These are phyloP conservation scores for Hippocampus zosterae DNA, from an alignment of 2,113 vertebrate species.

Conservation along the genomic window DNA sequence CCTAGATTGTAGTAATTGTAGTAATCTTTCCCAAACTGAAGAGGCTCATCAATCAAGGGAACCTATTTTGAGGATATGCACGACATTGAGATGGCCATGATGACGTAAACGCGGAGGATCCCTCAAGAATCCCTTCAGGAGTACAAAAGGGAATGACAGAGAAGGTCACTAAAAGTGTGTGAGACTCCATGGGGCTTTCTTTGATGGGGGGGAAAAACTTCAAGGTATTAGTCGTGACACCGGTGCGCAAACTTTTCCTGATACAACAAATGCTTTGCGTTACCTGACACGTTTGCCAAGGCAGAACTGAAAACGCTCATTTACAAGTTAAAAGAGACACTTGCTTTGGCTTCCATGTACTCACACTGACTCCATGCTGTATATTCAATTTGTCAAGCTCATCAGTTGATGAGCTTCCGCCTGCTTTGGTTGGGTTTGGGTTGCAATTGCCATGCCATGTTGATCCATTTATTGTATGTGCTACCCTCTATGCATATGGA, in stretches of 20 bases:
- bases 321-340: slow-evolving; percentile 13
- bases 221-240: not conserved
- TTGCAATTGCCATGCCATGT: slow-evolving; percentile 36
- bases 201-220: no score
- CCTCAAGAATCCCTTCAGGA: not conserved
- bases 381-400: slow-evolving; percentile 38
- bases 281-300: not conserved
- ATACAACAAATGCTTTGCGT: not conserved
- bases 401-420: slow-evolving; percentile 51
- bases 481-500: slow-evolving; percentile 13
- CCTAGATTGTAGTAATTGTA: not conserved
- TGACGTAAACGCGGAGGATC: not conserved
- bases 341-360: slow-evolving; percentile 5
- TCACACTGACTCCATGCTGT: slow-evolving; percentile 24
- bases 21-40: not conserved
- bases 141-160: no score
- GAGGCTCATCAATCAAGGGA: not conserved
- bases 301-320: slow-evolving; percentile 15
- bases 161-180: no score
- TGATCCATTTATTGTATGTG: slow-evolving; percentile 26
- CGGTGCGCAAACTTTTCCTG: not conserved
- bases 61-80: not conserved
- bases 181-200: no score
- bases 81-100: not conserved
- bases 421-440: slow-evolving; percentile 34